Evolutionary conservation across 2,888 invertebrate species (phyloP).

Genomic region (Strigamia transsilvanica): DNA sequence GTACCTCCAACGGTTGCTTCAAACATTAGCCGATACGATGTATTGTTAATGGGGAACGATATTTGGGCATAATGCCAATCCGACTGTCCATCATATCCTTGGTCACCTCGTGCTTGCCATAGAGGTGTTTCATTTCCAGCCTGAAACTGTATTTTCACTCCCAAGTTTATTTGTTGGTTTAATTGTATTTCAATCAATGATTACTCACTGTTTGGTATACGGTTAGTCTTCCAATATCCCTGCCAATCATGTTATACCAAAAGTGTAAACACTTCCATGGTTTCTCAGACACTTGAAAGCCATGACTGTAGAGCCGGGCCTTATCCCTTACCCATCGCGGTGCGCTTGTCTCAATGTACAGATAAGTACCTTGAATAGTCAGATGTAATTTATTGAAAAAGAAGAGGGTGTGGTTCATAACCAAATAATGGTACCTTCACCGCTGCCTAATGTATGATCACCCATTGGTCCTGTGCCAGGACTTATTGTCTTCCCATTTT

Average conservation of each 20-base stretch:
- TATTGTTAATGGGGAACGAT: background rate
- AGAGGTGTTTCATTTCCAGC: background rate
- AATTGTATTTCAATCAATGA: background rate
- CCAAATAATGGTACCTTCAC: background rate
- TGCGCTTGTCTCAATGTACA: background rate
- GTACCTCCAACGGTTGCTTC: background rate
- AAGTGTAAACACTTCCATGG: slow-evolving; percentile 34
- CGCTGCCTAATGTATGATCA: background rate
- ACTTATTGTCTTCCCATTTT: background rate
- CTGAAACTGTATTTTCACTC: background rate
- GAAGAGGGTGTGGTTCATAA: background rate
- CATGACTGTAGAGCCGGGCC: background rate
- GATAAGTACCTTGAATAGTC: background rate
- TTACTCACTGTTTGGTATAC: background rate
- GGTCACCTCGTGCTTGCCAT: background rate
- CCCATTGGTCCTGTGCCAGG: background rate
- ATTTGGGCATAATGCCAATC: slow-evolving; percentile 23
- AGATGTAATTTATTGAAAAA: background rate
- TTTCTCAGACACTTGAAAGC: background rate
- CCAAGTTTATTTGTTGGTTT: background rate
- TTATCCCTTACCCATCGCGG: background rate
- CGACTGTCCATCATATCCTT: background rate
- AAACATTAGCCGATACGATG: background rate
- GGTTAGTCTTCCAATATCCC: background rate
- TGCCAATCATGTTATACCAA: slow-evolving; percentile 33